Base-by-base conservation (phyloP, 1,140 invertebrate genomes). In the Drosophila sturtevanti region DNA sequence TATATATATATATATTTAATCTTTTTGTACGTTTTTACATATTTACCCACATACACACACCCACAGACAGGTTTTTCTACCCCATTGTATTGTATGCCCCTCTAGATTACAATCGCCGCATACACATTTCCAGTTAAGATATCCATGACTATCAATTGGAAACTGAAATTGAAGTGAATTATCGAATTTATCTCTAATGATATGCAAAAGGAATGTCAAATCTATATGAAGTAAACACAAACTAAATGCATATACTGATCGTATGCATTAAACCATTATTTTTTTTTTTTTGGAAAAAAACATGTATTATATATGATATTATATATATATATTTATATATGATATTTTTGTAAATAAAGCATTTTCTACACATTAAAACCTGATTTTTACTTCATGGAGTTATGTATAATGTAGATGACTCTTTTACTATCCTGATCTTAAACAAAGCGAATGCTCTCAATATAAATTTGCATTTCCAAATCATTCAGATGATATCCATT, bases 341-440 rank as follows among this genome's bases (percentile, higher is more conserved):
- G 31, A 34, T 63, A 75, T 63, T 68, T 76, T 56, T 76, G 73
- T 76, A 76, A 76, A 76, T 75, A 75, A 75, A 73, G 72, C 22
- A 72, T 72, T 67, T 74, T 61, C 63, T 73, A 74, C 34, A 56
- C 44, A 65, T 12, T 41, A 10, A 65, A n/a, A n/a, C n/a, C n/a
- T n/a, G n/a, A n/a, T n/a, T n/a, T n/a, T n/a, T n/a, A n/a, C n/a
- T n/a, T n/a, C n/a, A n/a, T n/a, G n/a, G n/a, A n/a, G n/a, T n/a
- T n/a, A n/a, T n/a, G n/a, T n/a, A n/a, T n/a, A n/a, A n/a, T n/a
- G n/a, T n/a, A n/a, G n/a, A n/a, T n/a, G n/a, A n/a, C n/a, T n/a
- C n/a, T n/a, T n/a, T n/a, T n/a, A n/a, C n/a, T n/a, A n/a, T n/a
- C n/a, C n/a, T n/a, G n/a, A n/a, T n/a, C n/a, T n/a, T n/a, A n/a